Percentiles rank a stretch among this genome's conserved stretches.
phyloP scores from a whole-genome alignment of 2,113 vertebrate genomes.

The Pantherophis guttatus region DNA sequence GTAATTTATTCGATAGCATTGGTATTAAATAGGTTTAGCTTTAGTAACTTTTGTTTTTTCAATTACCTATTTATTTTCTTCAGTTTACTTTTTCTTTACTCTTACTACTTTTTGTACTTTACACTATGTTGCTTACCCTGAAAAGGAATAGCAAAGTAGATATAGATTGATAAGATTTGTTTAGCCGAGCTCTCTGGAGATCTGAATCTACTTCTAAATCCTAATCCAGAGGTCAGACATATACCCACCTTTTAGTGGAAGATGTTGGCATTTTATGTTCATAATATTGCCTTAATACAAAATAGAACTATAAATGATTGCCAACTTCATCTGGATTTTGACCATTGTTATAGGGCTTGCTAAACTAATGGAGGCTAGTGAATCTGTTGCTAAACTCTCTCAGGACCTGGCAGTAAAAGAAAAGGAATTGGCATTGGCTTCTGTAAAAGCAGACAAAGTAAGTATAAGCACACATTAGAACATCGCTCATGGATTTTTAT shows the following conservation, averaged over 20 bases:
- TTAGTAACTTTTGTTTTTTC: neutral
- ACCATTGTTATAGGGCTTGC: slow-evolving; percentile 65
- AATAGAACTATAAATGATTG: neutral
- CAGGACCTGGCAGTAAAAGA: slow-evolving; percentile 76
- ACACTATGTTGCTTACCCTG: neutral
- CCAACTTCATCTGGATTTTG: slow-evolving; percentile 27
- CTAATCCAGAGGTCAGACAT: neutral
- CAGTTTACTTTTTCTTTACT: neutral
- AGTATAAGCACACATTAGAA: slow-evolving; percentile 30
- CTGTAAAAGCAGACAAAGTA: slow-evolving; percentile 80
- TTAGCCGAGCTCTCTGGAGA: neutral
- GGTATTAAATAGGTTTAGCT: neutral
- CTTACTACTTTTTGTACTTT: neutral
- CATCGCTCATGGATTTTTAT: neutral
- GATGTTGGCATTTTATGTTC: neutral
- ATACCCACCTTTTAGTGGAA: neutral
- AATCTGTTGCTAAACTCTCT: slow-evolving; percentile 75
- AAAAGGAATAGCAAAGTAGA: neutral
- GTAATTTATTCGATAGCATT: neutral
- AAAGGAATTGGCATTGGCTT: slow-evolving; percentile 81
- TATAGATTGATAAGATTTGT: neutral
- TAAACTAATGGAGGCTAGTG: slow-evolving; percentile 85
- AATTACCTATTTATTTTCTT: neutral
- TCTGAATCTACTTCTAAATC: neutral
- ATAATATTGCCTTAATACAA: neutral